phyloP scores from a whole-genome alignment of 2,113 vertebrate genomes.

The Macaca mulatta region DNA sequence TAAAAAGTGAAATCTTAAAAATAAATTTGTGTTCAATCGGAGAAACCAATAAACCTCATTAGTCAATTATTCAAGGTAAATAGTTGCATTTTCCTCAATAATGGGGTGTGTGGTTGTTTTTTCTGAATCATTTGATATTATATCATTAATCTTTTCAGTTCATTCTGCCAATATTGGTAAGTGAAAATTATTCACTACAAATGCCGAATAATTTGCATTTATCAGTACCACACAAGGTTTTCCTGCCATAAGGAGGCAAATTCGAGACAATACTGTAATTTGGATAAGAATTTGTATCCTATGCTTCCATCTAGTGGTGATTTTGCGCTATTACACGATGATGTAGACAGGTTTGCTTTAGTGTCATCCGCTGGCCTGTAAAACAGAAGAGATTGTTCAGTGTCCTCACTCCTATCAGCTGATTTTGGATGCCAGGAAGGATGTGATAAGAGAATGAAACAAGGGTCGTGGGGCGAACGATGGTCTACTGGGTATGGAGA shows the following conservation, averaged over 20 bases:
- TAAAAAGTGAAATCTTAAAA: background rate
- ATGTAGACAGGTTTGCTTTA: background rate
- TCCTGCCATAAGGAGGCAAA: background rate
- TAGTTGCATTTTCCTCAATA: background rate
- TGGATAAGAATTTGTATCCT: background rate
- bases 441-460: background rate
- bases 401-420: background rate
- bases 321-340: background rate
- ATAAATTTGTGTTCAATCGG: background rate
- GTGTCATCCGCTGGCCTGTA: too few relatives aligned
- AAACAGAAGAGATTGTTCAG: background rate
- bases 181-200: background rate
- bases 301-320: slow-evolving; percentile 44
- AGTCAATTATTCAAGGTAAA: background rate
- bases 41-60: background rate
- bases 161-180: background rate
- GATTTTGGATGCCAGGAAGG: background rate
- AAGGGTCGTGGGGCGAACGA: background rate
- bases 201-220: too few relatives aligned
- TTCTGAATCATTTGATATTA: background rate
- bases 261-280: background rate
- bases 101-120: background rate
- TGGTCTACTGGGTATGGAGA: background rate
- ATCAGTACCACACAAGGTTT: too few relatives aligned
- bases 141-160: background rate